These are phyloP conservation scores for Syngnathus typhle DNA, from an alignment of 2,113 vertebrate species.

Conservation along the genomic window DNA sequence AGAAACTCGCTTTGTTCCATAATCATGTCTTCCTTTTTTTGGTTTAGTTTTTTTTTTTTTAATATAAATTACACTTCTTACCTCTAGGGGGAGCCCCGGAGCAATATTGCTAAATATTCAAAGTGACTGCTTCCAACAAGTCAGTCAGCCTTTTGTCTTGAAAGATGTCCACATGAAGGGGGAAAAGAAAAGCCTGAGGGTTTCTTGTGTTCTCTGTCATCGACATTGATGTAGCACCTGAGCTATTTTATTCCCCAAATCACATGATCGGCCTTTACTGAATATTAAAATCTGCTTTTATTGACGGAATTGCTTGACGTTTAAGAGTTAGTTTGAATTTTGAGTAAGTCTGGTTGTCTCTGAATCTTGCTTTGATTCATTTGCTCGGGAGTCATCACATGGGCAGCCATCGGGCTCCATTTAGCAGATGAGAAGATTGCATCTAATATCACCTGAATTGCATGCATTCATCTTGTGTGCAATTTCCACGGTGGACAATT, in stretches of 20 bases:
- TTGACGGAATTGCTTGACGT: neutral
- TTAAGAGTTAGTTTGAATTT: neutral
- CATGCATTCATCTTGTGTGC: neutral
- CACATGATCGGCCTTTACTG: neutral
- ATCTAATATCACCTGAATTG: constrained; percentile 26
- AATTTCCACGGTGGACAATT: neutral
- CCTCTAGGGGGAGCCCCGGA: too few relatives aligned
- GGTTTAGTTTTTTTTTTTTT: too few relatives aligned
- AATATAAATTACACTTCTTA: too few relatives aligned
- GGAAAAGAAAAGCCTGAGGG: constrained; percentile 8
- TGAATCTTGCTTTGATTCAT: constrained; percentile 8
- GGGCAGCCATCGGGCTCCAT: neutral
- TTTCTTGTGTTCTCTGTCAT: constrained; percentile 15
- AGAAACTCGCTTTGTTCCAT: too few relatives aligned
- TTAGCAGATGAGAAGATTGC: constrained; percentile 18
- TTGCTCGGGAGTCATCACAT: neutral
- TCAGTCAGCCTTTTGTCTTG: constrained; percentile 14
- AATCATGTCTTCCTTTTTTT: too few relatives aligned
- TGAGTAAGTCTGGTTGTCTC: neutral
- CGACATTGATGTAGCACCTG: constrained; percentile 14
- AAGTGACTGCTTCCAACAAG: too few relatives aligned
- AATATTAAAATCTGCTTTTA: neutral
- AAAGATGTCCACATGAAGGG: constrained; percentile 24
- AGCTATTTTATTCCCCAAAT: neutral
- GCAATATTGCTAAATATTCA: neutral